These are phyloP conservation scores for Pelecanus crispus DNA, from an alignment of 2,113 vertebrate genomes.

Conservation along the genomic window DNA sequence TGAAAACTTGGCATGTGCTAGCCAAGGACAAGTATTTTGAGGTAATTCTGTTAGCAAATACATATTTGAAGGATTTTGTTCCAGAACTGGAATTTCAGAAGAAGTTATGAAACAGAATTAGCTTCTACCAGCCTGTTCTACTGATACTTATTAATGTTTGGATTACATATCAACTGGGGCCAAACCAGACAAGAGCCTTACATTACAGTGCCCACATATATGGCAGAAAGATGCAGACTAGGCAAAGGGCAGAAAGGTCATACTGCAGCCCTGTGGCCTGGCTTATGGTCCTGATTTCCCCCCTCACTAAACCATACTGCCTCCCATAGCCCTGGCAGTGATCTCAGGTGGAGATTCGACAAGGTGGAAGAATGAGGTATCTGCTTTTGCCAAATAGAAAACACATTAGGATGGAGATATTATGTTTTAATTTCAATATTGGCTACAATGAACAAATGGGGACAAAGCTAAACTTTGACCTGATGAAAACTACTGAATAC, in stretches of 20 bases:
- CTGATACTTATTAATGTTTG: neutral
- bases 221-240: accelerated
- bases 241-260: neutral
- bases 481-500: neutral
- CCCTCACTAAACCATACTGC: neutral
- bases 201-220: neutral
- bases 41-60: neutral
- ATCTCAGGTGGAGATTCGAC: neutral
- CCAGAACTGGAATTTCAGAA: neutral
- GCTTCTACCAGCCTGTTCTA: neutral
- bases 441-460: neutral
- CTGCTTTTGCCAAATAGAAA: neutral
- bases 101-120: neutral
- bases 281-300: neutral
- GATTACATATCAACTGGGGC: neutral
- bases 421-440: neutral
- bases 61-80: neutral
- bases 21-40: neutral
- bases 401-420: neutral
- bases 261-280: neutral
- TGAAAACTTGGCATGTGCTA: neutral
- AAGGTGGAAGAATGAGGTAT: neutral
- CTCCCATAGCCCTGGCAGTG: neutral
- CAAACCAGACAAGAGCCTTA: neutral
- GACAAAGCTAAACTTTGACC: neutral